phyloP scores from a whole-genome alignment of 2,113 vertebrate genomes.

The Tyrannus savana region DNA sequence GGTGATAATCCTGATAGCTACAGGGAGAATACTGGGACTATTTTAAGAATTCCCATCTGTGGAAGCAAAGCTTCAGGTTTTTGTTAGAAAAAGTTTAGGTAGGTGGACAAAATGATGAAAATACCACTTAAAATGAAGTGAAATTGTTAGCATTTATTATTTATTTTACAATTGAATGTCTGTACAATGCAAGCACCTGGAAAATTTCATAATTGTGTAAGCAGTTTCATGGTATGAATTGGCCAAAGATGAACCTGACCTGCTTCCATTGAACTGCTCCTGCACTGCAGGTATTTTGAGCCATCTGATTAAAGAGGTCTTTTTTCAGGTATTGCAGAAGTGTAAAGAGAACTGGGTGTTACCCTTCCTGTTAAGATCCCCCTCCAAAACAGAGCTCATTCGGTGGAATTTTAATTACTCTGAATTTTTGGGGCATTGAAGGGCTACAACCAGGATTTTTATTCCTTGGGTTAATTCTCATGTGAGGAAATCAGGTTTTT shows the following conservation, averaged over 20 bases:
- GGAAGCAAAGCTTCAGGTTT: neutral
- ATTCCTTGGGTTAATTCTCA: neutral
- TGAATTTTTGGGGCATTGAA: neutral
- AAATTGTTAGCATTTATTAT: neutral
- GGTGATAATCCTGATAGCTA: neutral
- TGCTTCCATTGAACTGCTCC: neutral
- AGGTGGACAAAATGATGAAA: neutral
- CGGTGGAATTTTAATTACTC: neutral
- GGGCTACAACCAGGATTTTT: neutral
- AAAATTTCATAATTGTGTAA: neutral
- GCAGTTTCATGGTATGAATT: neutral
- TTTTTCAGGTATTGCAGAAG: neutral
- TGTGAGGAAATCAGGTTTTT: neutral
- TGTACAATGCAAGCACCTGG: neutral
- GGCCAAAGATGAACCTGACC: neutral
- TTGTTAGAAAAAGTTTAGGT: neutral
- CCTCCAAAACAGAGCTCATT: neutral
- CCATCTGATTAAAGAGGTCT: neutral
- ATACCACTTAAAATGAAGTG: neutral
- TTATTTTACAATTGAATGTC: neutral
- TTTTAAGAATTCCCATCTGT: neutral
- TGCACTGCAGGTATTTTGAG: neutral
- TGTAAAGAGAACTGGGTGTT: neutral
- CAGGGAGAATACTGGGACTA: neutral
- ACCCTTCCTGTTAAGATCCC: neutral